Base-by-base conservation (phyloP, 2,888 invertebrate species). In the Zygogramma bicolorata region DNA sequence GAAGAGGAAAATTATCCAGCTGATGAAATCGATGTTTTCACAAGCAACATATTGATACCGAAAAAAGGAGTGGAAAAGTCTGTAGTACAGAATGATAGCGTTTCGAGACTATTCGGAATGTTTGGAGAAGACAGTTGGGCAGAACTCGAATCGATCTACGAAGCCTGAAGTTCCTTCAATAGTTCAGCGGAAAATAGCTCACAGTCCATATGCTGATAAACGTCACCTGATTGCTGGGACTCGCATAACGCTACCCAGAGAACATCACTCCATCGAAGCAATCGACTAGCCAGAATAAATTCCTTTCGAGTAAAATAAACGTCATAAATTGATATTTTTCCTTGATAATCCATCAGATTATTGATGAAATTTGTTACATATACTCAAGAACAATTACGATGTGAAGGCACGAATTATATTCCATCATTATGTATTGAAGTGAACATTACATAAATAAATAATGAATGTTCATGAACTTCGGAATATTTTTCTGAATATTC, bases 151-250 rank as follows among this genome's bases (percentile, higher is more conserved):
- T 34, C 5, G 7, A 34, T 34, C 34, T 3, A 34, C 7, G 34
- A 65, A 67, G 7, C 79, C 80, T 65, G 46, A 69, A 7, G 73
- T 80, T 0, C 68, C 58, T 42, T 74, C 74, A 1, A 65, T 76
- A 7, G 38, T 65, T 31, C 75, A 78, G 65, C 46, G 60, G 0
- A 81, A 81, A 70, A 46, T 77, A 25, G 75, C 73, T 7, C 49
- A 77, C 20, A 73, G 70, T 42, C 20, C 65, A 13, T 20, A 73
- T 22, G 77, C 80, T 68, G 75, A 80, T 65, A 80, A 80, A 68
- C 65, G 82, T 4, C 57, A 65, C 18, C 18, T 59, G 0, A 18
- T 59, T 34, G 8, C 15, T 6, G 59, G 20, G 15, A 31, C 31
- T 5, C 8, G 34, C 25, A 1, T 22, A 27, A 31, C 58, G 8